These are phyloP conservation scores for Antedon mediterranea DNA, from an alignment of 53 echinoderm and acorn worm genomes.

Conservation along the genomic window DNA sequence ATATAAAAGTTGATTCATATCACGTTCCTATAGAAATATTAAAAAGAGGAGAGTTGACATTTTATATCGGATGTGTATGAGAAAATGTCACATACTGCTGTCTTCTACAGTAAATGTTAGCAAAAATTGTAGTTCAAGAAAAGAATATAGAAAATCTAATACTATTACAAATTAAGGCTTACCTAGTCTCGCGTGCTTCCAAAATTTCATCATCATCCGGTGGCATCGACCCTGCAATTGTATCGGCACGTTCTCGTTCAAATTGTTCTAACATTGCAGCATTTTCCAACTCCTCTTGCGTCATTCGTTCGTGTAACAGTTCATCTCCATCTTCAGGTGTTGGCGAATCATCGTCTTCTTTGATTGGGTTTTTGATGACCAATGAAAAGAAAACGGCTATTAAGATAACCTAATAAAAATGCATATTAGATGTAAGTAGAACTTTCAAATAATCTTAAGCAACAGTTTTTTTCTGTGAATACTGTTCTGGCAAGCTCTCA, in stretches of 20 bases:
- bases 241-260: conserved; percentile 3
- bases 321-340: conserved; percentile 49
- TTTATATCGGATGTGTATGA: too few species aligned
- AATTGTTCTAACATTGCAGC: conserved; percentile 21
- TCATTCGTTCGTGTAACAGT: conserved; percentile 66
- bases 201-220: conserved; percentile 11
- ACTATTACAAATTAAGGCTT: background rate
- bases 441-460: too few species aligned
- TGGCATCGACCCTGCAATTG: background rate
- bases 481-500: too few species aligned
- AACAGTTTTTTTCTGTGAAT: too few species aligned
- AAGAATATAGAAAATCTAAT: background rate
- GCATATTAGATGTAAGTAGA: too few species aligned
- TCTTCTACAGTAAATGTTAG: too few species aligned
- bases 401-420: conserved; percentile 43
- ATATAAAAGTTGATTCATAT: too few species aligned
- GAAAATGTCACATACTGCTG: too few species aligned
- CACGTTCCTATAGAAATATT: too few species aligned
- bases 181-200: conserved; percentile 1
- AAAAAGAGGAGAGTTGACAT: too few species aligned
- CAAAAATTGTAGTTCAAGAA: background rate
- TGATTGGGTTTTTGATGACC: conserved; percentile 68
- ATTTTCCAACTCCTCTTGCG: conserved; percentile 37
- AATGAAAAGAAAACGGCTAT: conserved; percentile 67
- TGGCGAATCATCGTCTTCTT: conserved; percentile 25